These are phyloP conservation scores for Umimayanthus chanpuru DNA, from an alignment of 92 coral and sea anemone genomes.

Conservation along the genomic window DNA sequence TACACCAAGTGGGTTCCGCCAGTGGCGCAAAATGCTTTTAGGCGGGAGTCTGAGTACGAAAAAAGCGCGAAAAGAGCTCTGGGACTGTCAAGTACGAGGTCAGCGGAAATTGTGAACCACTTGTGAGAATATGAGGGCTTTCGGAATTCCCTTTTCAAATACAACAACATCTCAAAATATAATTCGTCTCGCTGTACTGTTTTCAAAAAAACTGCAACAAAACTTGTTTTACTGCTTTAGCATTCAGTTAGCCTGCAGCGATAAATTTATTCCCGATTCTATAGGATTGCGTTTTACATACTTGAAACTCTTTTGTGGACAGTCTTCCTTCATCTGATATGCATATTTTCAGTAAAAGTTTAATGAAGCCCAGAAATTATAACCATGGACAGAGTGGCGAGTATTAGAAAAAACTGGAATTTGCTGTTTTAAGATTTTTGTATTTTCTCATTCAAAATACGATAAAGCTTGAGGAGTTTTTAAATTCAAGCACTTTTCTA, in stretches of 20 bases:
- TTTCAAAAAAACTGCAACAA: not conserved
- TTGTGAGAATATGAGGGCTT: constrained; percentile 30
- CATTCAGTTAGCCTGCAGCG: not conserved
- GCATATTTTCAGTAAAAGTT: constrained; percentile 16
- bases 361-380: not conserved
- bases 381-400: not conserved
- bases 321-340: not conserved
- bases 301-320: not conserved
- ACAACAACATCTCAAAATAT: not conserved
- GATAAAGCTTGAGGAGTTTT: not conserved
- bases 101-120: constrained; percentile 17
- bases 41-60: no score
- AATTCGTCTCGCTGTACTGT: not conserved
- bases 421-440: not conserved
- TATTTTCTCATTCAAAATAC: not conserved
- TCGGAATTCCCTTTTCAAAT: not conserved
- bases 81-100: constrained; percentile 10
- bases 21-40: no score
- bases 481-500: not conserved
- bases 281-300: no score
- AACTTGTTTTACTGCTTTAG: not conserved
- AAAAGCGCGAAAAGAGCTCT: constrained; percentile 25
- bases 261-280: not conserved
- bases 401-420: not conserved
- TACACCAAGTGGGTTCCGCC: no score